Evolutionary conservation across 2,797 vertebrate genomes (phyloP), one percentile per base, ranked within the genome.

Genomic region (Urophycis tenuis): DNA sequence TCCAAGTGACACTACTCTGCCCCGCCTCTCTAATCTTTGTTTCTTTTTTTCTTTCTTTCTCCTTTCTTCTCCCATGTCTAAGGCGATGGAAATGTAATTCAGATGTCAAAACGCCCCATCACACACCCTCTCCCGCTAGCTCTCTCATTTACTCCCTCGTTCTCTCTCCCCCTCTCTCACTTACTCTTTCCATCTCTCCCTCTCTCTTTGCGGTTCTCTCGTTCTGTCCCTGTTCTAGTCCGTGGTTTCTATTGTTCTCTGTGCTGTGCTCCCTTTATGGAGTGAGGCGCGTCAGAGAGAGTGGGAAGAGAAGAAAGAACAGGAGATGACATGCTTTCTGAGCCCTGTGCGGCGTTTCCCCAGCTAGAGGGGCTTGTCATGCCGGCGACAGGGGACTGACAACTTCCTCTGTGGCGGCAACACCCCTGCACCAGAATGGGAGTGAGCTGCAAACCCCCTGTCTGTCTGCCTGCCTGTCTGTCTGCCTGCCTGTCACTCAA

Each of bases 291-390:
- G 89, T 93, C 89, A 89, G 89, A 84, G 85, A 88, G 89, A 90
- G 89, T 85, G 84, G 87, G 88, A 91, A 90, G 88, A 88, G 88
- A 89, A 81, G 88, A 79, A 29, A 39, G 88, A 45, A 19, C 14
- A 45, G 89, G 88, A 93, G 93, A 94, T 93, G 93, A 94, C 93
- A 94, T 90, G 90, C 92, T 94, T 94, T 94, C 92, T 93, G 87
- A 92, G 93, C 90, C 90, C 84, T 83, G 90, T 87, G 88, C 87
- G 41, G 86, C 90, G 82, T 91, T 85, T 91, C 88, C 90, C 88
- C 81, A 81, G 89, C 89, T 89, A 89, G 86, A 92, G 89, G 89
- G 89, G 89, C 89, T 91, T 91, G 90, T 92, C 91, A 91, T 89
- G 83, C 86, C 84, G 88, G 83, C 85, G 88, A 88, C 88, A 81